Evolutionary conservation across 2,113 vertebrate genomes (phyloP).

Genomic region (Brachypodius melanocephalos): DNA sequence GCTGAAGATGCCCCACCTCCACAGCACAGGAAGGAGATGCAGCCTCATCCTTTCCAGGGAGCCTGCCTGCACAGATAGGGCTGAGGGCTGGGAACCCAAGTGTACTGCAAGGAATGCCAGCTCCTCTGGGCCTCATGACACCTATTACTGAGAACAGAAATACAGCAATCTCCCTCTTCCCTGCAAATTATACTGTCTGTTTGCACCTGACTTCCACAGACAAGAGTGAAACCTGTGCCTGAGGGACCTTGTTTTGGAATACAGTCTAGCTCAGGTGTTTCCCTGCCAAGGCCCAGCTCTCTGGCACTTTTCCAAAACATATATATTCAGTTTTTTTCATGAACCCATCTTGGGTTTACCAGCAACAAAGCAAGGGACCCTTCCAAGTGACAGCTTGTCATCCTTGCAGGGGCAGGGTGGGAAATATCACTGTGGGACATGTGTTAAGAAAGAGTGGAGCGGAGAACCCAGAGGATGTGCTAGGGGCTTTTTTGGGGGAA

Average conservation of each 20-base stretch:
- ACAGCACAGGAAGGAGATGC: background rate
- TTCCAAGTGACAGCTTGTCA: background rate
- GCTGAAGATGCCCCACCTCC: background rate
- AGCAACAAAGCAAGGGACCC: background rate
- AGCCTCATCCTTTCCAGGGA: background rate
- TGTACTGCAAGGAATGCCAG: fast-evolving
- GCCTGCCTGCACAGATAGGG: too few relatives aligned
- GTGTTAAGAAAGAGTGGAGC: background rate
- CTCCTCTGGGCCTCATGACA: background rate
- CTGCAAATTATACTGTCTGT: background rate
- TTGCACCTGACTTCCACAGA: background rate
- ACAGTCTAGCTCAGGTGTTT: background rate
- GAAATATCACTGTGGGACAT: background rate
- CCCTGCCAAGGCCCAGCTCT: background rate
- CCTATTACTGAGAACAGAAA: background rate
- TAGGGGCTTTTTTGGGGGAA: background rate
- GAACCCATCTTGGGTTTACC: fast-evolving
- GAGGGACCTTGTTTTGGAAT: background rate
- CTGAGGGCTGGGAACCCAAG: background rate
- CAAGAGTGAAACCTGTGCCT: fast-evolving
- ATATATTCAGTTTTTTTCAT: background rate
- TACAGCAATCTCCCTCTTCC: background rate
- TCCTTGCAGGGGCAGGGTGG: background rate
- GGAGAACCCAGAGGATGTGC: background rate
- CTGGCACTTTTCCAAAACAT: background rate